Evolutionary conservation across 1,140 invertebrate genomes (phyloP), one percentile per base, ranked within the genome.

Genomic region (Hyles vespertilio): DNA sequence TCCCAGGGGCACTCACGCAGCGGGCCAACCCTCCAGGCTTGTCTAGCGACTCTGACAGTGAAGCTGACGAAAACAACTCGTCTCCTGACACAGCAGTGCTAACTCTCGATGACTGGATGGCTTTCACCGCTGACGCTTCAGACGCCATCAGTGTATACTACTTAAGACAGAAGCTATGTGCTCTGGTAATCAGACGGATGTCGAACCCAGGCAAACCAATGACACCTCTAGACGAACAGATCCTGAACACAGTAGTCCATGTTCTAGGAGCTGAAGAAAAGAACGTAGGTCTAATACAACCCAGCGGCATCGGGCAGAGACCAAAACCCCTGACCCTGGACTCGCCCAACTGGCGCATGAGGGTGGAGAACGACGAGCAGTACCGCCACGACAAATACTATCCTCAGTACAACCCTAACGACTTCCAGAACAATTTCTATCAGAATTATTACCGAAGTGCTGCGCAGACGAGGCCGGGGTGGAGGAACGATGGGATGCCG

Each of bases 141-240:
- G 91, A 92, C 58, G 93, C 93, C 0, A 90, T 93, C 48, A 87
- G 95, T 40, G 90, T 94, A 5, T 90, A 94, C 61, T 92, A 94
- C 77, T 89, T 97, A 12, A 88, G 96, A 33, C 93, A 95, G 74
- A 95, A 95, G 60, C 94, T 96, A 82, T 94, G 96, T 72, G 92
- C 94, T 33, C 74, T 96, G 7, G 92, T 96, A 40, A 87, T 95
- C 7, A 89, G 94, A 5, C 90, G 94, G 40, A 93, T 97, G 91
- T 91, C 92, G 59, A 91, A 93, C 58, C 94, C 95, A 0, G 91
- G 91, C 9, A 94, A 94, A 80, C 90, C 92, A 0, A 91, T 90
- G 82, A 88, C 89, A 5, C 88, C 93, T 45, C 87, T 92, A 47
- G 95, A 96, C 79, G 95, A 96, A 67, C 91, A 92, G 71, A 92